These are phyloP conservation scores for Gallinago nigripennis DNA, from an alignment of 2,797 vertebrate species.

Conservation along the genomic window DNA sequence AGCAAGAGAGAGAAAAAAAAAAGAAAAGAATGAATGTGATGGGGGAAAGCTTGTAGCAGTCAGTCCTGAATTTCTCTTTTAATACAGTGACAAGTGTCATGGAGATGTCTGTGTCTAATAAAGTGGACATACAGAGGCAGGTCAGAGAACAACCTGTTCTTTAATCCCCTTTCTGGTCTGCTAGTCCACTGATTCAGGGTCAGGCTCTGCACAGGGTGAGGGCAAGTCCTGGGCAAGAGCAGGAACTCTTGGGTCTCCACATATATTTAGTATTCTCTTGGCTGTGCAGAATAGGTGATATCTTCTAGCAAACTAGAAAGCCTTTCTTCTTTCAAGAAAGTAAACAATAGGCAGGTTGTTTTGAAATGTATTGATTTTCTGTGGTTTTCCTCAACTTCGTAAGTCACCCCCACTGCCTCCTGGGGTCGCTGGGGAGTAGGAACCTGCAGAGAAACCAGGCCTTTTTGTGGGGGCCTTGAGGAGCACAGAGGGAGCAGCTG, in stretches of 20 bases:
- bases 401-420: background rate
- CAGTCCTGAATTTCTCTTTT: background rate
- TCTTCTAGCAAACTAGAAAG: background rate
- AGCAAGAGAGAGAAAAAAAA: background rate
- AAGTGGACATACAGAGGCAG: background rate
- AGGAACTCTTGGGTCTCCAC: background rate
- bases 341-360: background rate
- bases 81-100: fast-evolving
- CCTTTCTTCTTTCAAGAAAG: background rate
- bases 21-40: background rate
- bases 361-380: background rate
- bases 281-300: background rate
- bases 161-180: background rate
- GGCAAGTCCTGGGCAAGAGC: background rate
- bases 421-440: background rate
- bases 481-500: background rate
- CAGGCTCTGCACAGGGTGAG: background rate
- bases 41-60: background rate
- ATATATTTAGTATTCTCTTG: background rate
- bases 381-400: background rate
- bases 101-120: background rate
- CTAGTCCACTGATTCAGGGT: background rate
- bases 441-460: background rate
- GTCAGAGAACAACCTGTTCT: background rate
- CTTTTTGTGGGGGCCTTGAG: background rate